Evolutionary conservation across 2,888 invertebrate species (phyloP), one percentile per base, ranked within the genome.

Genomic region (Spialia ferax): DNA sequence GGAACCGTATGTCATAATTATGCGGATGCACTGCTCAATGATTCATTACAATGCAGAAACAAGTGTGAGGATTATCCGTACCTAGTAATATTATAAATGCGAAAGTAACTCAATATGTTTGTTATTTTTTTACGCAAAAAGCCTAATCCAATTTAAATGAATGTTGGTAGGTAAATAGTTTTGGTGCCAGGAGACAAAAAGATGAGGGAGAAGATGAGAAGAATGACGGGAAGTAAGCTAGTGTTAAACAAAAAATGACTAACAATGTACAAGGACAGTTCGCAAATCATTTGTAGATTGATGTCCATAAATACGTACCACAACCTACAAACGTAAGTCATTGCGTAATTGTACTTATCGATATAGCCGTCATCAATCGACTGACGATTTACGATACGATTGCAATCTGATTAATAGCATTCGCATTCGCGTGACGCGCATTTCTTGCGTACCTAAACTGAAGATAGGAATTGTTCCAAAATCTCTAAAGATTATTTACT

Each of bases 1-100:
- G 11, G 52, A 66, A 38, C 59, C 35, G 52, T 60, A 52, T 42
- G 59, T 66, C 42, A 66, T 60, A 60, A 65, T 66, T n/a, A 65
- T 50, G 59, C 38, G 59, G 32, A 45, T 55, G 22, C 6, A 18
- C 42, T 32, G 18, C 29, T 57, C 35, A 57, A 57, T 38, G 35
- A 50, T 57, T 57, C 48, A 57, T 50, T 50, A 48, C 35, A 50
- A 64, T 57, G 57, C 50, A 57, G 57, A 35, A 63, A n/a, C 0
- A 13, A 8, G n/a, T n/a, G n/a, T n/a, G n/a, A n/a, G n/a, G n/a
- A n/a, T n/a, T n/a, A n/a, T n/a, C n/a, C n/a, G n/a, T n/a, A n/a
- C n/a, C n/a, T n/a, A n/a, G n/a, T n/a, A n/a, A n/a, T n/a, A n/a
- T n/a, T n/a, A n/a, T n/a, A n/a, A n/a, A n/a, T n/a, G n/a, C n/a